phyloP scores from a whole-genome alignment of 2,888 invertebrate species.

The Heterodera filipjevi region DNA sequence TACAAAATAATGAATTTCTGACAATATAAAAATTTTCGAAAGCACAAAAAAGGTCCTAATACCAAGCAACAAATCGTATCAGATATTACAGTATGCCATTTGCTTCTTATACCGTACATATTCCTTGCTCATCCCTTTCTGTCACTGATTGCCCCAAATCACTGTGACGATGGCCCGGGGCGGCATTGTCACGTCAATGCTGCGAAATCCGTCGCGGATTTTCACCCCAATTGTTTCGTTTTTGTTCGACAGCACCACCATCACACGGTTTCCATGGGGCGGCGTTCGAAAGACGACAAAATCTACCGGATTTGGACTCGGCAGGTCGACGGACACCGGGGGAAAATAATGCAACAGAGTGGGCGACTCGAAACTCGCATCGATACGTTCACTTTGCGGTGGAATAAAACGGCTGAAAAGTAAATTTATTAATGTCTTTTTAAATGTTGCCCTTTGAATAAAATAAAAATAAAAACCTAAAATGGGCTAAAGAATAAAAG shows the following conservation, averaged over 20 bases:
- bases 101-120: no score
- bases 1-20: no score
- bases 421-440: neutral
- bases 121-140: neutral
- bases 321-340: neutral
- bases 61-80: no score
- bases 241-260: constrained; percentile 14
- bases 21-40: no score
- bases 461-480: constrained; percentile 67
- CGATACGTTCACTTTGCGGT: neutral
- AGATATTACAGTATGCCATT: no score
- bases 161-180: constrained; percentile 4
- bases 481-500: constrained; percentile 82
- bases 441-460: neutral
- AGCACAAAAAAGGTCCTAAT: no score
- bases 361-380: neutral
- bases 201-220: constrained; percentile 8
- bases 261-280: constrained; percentile 14
- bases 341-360: neutral
- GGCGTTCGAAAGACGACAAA: constrained; percentile 14
- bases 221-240: constrained; percentile 10
- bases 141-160: neutral
- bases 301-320: constrained; percentile 8
- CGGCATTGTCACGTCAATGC: constrained; percentile 2
- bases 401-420: neutral